phyloP scores from a whole-genome alignment of 2,888 invertebrate species.

The Hirudinaria manillensis region DNA sequence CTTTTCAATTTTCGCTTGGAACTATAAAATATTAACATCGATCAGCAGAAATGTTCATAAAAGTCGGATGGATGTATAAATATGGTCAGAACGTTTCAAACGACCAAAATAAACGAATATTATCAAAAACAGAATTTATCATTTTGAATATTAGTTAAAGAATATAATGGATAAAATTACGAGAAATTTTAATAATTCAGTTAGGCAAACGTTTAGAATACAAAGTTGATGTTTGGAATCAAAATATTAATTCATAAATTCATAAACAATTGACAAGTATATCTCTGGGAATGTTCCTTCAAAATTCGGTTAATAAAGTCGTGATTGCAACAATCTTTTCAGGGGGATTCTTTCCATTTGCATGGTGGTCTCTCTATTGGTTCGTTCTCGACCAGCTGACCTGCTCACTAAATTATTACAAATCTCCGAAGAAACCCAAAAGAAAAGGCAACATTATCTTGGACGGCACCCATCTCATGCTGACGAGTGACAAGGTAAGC shows the following conservation, averaged over 20 bases:
- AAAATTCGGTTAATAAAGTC: no score
- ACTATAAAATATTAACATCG: not conserved
- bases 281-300: no score
- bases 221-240: no score
- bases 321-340: no score
- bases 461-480: conserved; percentile 7
- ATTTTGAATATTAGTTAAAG: no score
- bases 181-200: not conserved
- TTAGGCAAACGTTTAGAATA: not conserved
- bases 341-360: conserved; percentile 19
- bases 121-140: no score
- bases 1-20: conserved; percentile 12
- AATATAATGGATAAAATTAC: no score
- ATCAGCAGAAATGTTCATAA: conserved; percentile 12
- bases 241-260: no score
- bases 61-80: conserved; percentile 30
- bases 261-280: no score
- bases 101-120: no score
- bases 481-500: conserved; percentile 21
- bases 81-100: conserved; percentile 10
- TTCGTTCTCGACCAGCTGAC: conserved; percentile 25
- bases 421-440: conserved; percentile 6
- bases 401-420: conserved; percentile 23
- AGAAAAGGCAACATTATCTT: conserved; percentile 1
- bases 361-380: conserved; percentile 29